Evolutionary conservation across 2,888 invertebrate species (phyloP).

Genomic region (Acholoe squamosa): DNA sequence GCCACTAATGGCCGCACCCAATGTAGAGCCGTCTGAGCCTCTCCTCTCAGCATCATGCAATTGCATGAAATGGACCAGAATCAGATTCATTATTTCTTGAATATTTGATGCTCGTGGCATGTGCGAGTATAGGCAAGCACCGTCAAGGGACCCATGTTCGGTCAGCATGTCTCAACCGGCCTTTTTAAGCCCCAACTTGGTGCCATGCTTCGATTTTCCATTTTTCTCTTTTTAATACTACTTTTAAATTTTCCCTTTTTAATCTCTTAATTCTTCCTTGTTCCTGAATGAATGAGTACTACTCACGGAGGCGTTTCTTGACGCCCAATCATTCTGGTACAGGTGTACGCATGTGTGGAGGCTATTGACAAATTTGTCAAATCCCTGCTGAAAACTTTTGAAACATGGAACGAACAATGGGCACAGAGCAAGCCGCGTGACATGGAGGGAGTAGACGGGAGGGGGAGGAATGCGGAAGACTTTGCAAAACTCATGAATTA

Average conservation of each 20-base stretch:
- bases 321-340: not conserved
- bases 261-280: not conserved
- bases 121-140: not conserved
- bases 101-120: conserved; percentile 48
- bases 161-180: conserved; percentile 19
- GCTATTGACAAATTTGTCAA: not conserved
- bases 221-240: not conserved
- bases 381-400: too few species aligned
- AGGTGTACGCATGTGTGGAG: not conserved
- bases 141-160: not conserved
- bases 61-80: conserved; percentile 59
- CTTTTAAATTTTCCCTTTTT: not conserved
- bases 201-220: not conserved
- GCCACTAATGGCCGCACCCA: conserved; percentile 17
- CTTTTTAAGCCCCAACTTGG: not conserved
- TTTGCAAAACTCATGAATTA: conserved; percentile 23
- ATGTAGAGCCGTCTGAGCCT: not conserved
- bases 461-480: not conserved
- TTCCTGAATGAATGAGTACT: not conserved
- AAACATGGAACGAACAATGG: not conserved
- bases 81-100: conserved; percentile 48
- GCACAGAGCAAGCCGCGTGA: not conserved
- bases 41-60: conserved; percentile 42
- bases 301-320: not conserved
- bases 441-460: not conserved